Base-by-base conservation (phyloP, 2,888 invertebrate genomes). In the Ectemnius cavifrons region DNA sequence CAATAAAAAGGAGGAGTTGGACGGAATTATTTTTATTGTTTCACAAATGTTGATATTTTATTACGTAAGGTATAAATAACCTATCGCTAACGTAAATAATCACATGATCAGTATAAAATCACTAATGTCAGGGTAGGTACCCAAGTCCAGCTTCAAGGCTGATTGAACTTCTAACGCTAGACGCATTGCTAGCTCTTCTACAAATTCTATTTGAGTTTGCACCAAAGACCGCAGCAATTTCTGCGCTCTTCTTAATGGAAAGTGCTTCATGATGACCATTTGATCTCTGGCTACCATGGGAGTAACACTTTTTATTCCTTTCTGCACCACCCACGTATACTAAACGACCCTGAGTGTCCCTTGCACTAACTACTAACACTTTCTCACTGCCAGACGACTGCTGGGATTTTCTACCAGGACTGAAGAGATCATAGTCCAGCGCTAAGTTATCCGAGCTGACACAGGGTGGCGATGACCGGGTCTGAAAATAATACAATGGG, bases 181-280 rank as follows among this genome's bases (percentile, higher is more conserved):
- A 89, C 0, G 87, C 85, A 49, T 89, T 91, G 68, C 89, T 86
- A 11, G 85, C 73, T 63, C 89, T 78, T 69, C 88, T 85, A 47
- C 87, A 85, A 8, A 84, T 80, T 47, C 87, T 84, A 28, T 77
- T 66, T 18, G 82, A 84, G 86, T 81, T 82, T 87, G 95, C 95
- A 86, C 96, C 95, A 89, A 97, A 97, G 37, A 97, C 92, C 0
- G 97, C 97, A 0, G 97, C 97, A 85, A 97, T 97, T 90, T 97
- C 97, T 0, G 97, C 97, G 2, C 96, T 96, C 89, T 97, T 97
- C 91, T 97, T 97, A 37, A 97, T 96, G 67, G 96, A 96, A 0
- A 97, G 91, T 0, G 96, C 96, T 84, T 96, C 96, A 64, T 90
- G 88, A 76, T 91, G 89, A 4, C 84, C 85, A 64, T 82, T 84